Evolutionary conservation across 2,797 vertebrate genomes (phyloP).

Genomic region (Chromobotia macracanthus): DNA sequence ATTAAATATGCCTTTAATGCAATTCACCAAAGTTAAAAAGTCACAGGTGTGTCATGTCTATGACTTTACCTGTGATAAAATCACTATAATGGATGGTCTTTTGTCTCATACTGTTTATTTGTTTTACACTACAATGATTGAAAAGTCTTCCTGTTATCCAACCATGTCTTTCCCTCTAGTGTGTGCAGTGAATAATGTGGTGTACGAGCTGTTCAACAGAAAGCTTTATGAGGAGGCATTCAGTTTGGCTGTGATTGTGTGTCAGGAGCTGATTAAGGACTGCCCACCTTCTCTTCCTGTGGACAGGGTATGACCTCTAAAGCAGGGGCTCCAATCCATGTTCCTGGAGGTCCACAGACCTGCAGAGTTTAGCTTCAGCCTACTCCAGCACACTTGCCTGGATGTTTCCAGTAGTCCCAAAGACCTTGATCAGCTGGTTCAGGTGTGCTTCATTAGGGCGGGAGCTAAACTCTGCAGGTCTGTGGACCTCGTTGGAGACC

Average conservation of each 20-base stretch:
- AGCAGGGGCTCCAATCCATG: no score
- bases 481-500: no score
- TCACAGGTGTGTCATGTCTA: neutral
- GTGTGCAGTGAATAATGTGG: constrained; percentile 80
- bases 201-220: constrained; percentile 84
- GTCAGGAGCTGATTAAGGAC: constrained; percentile 73
- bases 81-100: neutral
- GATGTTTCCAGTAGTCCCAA: no score
- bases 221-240: constrained; percentile 81
- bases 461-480: no score
- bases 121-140: neutral
- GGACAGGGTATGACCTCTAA: constrained; percentile 76
- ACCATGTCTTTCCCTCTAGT: constrained; percentile 66
- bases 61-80: neutral
- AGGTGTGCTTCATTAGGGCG: no score
- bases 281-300: constrained; percentile 69
- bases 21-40: neutral
- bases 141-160: neutral
- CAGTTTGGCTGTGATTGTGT: constrained; percentile 78
- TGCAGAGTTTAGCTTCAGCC: no score
- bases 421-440: no score
- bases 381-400: no score
- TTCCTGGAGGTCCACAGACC: no score
- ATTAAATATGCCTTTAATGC: neutral
- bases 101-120: neutral